Evolutionary conservation across 2,888 invertebrate species (phyloP).

Genomic region (Notocelia uddmanniana): DNA sequence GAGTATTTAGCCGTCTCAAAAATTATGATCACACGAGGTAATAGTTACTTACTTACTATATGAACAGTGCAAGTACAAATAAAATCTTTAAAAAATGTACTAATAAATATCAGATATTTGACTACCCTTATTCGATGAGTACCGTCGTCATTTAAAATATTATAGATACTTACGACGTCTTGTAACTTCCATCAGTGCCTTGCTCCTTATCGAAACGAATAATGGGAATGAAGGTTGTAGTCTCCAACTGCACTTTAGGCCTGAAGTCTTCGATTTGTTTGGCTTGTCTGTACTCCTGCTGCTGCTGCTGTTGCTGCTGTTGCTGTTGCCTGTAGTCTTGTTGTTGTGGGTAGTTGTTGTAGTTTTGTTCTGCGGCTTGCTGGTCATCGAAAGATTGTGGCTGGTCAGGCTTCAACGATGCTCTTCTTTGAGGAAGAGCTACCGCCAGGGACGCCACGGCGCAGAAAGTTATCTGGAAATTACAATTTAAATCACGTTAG

Average conservation of each 20-base stretch:
- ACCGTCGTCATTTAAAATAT: not conserved
- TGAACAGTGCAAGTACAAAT: too few species aligned
- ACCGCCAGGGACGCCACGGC: slow-evolving; percentile 72
- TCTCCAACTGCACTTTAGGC: slow-evolving; percentile 78
- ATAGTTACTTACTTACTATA: too few species aligned
- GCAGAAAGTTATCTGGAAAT: slow-evolving; percentile 73
- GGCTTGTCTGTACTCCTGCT: slow-evolving; percentile 70
- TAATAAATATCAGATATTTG: too few species aligned
- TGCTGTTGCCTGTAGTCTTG: slow-evolving; percentile 59
- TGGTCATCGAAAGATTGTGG: slow-evolving; percentile 65
- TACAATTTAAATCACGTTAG: slow-evolving; percentile 10
- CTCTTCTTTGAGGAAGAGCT: slow-evolving; percentile 79
- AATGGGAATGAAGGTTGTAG: slow-evolving; percentile 93
- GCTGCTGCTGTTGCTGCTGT: slow-evolving; percentile 52
- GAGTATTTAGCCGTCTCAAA: too few species aligned
- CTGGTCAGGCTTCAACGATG: slow-evolving; percentile 66
- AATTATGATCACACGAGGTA: too few species aligned
- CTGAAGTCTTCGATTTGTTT: slow-evolving; percentile 78
- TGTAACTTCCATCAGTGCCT: slow-evolving; percentile 93
- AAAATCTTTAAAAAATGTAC: too few species aligned
- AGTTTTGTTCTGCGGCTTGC: slow-evolving; percentile 73
- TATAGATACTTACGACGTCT: slow-evolving; percentile 88
- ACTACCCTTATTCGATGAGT: too few species aligned
- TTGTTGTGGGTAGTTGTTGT: slow-evolving; percentile 68
- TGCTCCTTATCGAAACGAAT: slow-evolving; percentile 93